Evolutionary conservation across 2,797 vertebrate species (phyloP), one percentile per base, ranked within the genome.

Genomic region (Siniperca undulata): DNA sequence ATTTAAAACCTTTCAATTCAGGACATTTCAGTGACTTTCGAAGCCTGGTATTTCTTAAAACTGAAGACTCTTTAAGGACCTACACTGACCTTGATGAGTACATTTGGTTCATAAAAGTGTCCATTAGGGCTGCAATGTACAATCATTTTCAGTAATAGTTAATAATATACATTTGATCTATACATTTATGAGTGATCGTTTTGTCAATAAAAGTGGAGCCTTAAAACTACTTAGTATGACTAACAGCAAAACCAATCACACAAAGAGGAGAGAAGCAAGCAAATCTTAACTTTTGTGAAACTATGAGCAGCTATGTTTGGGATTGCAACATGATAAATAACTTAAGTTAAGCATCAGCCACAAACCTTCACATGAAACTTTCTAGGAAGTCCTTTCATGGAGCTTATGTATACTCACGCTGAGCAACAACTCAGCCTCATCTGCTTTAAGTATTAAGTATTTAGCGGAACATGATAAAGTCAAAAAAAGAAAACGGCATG

Each of bases 401-500:
- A 73, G 65, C 46, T 83, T 65, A 40, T 30, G 69, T 40, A 76
- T 10, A 27, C 71, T 75, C 71, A 79, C 36, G 5, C 44, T 66
- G 70, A 78, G 46, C 64, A 74, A 61, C 65, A 82, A 75, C 59
- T 70, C 69, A 74, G 80, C 62, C 78, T 67, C 87, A 88, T 88
- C 85, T 84, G 59, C 77, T 67, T 88, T 80, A 77, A 42, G 22
- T 34, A 16, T 40, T 20, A 34, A 52, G n/a, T 65, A 55, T 55
- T 55, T 55, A 16, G 36, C 12, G 22, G 12, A 30, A 42, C 17
- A 42, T 20, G 38, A 50, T 67, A 20, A 67, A 24, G 22, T 24
- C 6, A 44, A 73, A 60, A 72, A 36, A 34, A 46, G 5, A 22
- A 44, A 59, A 42, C 11, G 9, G 9, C 30, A 9, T 50, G 30